A percentile compares a stretch with the other conserved stretches of the same genome.
phyloP scores from a whole-genome alignment of 2,888 invertebrate genomes.

The Agrochola lychnidis region DNA sequence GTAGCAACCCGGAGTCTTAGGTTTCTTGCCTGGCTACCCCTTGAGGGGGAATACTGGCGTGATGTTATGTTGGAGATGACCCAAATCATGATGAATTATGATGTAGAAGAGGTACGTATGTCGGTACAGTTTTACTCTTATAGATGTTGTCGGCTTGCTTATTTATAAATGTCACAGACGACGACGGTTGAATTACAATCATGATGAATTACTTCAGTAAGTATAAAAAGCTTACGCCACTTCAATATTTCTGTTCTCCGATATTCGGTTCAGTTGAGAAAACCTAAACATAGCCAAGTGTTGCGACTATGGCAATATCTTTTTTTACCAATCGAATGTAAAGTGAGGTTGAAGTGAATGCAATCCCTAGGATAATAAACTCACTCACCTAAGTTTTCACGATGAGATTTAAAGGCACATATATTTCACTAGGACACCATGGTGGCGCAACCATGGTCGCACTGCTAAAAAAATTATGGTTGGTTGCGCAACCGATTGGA shows the following conservation, averaged over 20 bases:
- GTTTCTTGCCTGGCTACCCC: neutral
- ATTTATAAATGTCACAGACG: slow-evolving; percentile 2
- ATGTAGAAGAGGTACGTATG: neutral
- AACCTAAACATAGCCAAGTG: neutral
- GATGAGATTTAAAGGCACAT: too few relatives aligned
- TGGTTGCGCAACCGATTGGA: neutral
- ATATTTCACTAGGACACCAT: neutral
- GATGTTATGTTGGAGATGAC: neutral
- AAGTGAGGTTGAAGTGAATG: too few relatives aligned
- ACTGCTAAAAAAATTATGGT: neutral
- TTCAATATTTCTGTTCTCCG: slow-evolving; percentile 1
- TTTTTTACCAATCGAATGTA: neutral
- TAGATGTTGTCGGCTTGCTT: neutral
- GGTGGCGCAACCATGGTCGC: neutral
- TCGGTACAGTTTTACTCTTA: neutral
- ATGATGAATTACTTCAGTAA: slow-evolving; percentile 8
- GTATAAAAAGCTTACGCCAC: neutral
- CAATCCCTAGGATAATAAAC: too few relatives aligned
- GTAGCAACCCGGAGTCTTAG: too few relatives aligned
- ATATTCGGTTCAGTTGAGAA: neutral
- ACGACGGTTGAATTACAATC: slow-evolving; percentile 7
- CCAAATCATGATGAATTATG: neutral
- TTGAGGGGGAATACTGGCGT: neutral
- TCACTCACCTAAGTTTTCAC: too few relatives aligned
- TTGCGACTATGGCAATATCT: neutral